A percentile compares a stretch with the other conserved stretches of the same genome.
Evolutionary conservation across 2,888 invertebrate species (phyloP).

Genomic region (Dexiosoma caninum): DNA sequence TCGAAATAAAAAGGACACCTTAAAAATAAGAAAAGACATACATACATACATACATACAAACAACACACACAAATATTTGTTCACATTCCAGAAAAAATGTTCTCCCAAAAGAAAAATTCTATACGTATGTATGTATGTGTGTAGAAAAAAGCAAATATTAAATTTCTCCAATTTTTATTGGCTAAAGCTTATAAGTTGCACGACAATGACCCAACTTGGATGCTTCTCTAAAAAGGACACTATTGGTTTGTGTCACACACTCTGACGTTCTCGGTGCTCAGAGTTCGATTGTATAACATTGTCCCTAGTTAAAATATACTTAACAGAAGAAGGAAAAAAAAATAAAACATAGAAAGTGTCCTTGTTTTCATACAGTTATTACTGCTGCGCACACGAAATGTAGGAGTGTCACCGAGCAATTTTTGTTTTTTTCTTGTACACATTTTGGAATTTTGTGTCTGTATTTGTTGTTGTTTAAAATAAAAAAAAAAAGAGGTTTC

Average conservation of each 20-base stretch:
- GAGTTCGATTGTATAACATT: constrained; percentile 31
- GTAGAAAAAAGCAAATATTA: constrained; percentile 35
- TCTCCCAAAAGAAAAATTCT: constrained; percentile 8
- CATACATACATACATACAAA: constrained; percentile 22
- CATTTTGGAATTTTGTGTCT: constrained; percentile 33
- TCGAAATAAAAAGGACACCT: constrained; percentile 45
- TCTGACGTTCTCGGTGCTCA: constrained; percentile 24
- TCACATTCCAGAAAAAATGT: not conserved
- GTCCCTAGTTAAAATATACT: constrained; percentile 53
- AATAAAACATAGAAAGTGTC: constrained; percentile 47
- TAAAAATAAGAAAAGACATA: constrained; percentile 29
- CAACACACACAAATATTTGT: not conserved
- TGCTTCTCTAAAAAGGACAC: constrained; percentile 67
- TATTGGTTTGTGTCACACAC: constrained; percentile 68
- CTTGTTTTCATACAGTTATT: constrained; percentile 60
- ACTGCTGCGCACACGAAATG: constrained; percentile 64
- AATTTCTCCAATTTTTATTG: constrained; percentile 66
- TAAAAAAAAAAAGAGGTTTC: constrained; percentile 3
- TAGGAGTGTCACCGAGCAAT: constrained; percentile 60
- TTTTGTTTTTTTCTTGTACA: constrained; percentile 19
- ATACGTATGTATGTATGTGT: no score
- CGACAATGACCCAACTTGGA: constrained; percentile 68
- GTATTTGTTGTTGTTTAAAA: constrained; percentile 44
- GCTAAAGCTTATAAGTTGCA: constrained; percentile 66
- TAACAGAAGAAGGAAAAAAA: constrained; percentile 11